Base-by-base conservation (phyloP, 2,888 invertebrate species). In the Chelonus formosanus region DNA sequence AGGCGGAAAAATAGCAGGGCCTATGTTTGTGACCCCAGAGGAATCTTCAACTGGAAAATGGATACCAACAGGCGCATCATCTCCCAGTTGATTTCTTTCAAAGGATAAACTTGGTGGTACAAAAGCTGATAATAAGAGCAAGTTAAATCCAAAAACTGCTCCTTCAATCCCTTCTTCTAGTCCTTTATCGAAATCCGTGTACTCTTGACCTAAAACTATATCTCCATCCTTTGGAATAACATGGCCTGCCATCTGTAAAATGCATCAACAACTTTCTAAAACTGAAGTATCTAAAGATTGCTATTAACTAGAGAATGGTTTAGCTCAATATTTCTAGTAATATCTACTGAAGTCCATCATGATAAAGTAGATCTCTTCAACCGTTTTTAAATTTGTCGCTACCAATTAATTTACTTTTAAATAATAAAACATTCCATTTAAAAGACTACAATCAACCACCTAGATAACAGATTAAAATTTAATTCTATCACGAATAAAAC, bases 201-300 rank as follows among this genome's bases (percentile, higher is more conserved):
- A 89, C 73, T 91, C 91, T 79, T 91, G 91, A 31, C 91, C 91
- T n/a, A 91, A 84, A 5, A 90, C 89, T 4, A 91, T 81, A 74
- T 90, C 90, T 5, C 91, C 91, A 3, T 87, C 86, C 34, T 85
- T 85, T 4, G 90, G 88, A 65, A 91, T 84, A 55, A 86, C 81
- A 59, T 86, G 84, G 1, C 87, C 88, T 50, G 82, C 76, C 54
- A 89, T 83, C 91, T 91, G 85, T 61, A 87, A 88, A 67, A 75
- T 50, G 61, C 61, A 71, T 69, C 48, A 52, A 52, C 47, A 58
- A 58, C 35, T 45, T 58, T n/a, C 7, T 6, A 56, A 56, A 31
- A 1, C 56, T 56, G 43, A 7, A 10, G 36, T 35, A 34, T 8
- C 7, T 56, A 4, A 20, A 40, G n/a, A 55, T 6, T 34, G 36